Evolutionary conservation across 1,140 invertebrate genomes (phyloP), one percentile per base, ranked within the genome.

Genomic region (Akabosia matsudoensis): DNA sequence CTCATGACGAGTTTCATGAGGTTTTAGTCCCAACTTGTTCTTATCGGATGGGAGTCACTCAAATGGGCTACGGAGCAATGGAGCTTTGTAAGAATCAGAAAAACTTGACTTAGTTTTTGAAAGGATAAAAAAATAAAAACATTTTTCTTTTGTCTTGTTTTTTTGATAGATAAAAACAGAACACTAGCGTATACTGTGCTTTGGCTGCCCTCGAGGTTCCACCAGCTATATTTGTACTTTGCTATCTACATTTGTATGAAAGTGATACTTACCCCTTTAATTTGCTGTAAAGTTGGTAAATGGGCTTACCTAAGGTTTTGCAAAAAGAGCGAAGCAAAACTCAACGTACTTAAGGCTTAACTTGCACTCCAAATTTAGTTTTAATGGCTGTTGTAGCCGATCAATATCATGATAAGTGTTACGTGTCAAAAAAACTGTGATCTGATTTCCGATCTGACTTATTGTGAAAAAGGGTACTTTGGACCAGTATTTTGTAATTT

Each of bases 1-100:
- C 16, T 1, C 10, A 22, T 51, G 45, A 24, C 4, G 37, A 34
- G 45, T 85, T 92, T 79, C 89, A 93, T 83, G 95, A 98, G 87
- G 89, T 97, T 52, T 89, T 92, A 84, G 92, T 96, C 74, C 96
- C 96, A 1, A 96, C 95, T 0, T 96, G 93, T 85, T 97, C 94
- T 3, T 98, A 98, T 85, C 88, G 96, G 83, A 97, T 97, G 95
- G 95, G 95, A 1, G 92, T 91, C 26, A 81, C 83, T 13, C 86
- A 92, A 77, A 94, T 95, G 84, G 95, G 94, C 22, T 96, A 91
- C 86, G 94, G 93, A 51, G 90, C 90, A 78, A 92, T 92, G 3
- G 86, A 93, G 73, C 87, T 97, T 76, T 90, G 94, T 96, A 88
- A 88, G 86, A n/a, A n/a, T n/a, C n/a, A n/a, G 83, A 76, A 18